Percentiles rank a stretch among this genome's conserved stretches.
phyloP scores from a whole-genome alignment of 1,140 invertebrate species.

The Rhagoletis pomonella region DNA sequence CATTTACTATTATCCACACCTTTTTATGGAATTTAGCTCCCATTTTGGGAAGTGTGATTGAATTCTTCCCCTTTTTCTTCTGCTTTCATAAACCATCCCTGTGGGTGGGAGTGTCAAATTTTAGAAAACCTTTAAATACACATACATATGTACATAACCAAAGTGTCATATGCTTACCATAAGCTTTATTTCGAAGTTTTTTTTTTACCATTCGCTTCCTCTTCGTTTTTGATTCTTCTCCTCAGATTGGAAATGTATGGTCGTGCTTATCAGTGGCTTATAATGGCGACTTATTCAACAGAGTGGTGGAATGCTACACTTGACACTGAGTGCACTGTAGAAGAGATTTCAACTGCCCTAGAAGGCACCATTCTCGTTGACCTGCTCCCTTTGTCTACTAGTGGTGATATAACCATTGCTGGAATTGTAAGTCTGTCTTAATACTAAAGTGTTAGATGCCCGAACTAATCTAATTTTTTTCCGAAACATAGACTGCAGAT shows the following conservation, averaged over 20 bases:
- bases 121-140: no score
- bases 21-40: no score
- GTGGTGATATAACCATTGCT: slow-evolving; percentile 87
- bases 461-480: not conserved
- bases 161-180: not conserved
- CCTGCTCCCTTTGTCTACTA: slow-evolving; percentile 77
- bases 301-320: slow-evolving; percentile 84
- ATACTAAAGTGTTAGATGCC: not conserved
- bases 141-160: not conserved
- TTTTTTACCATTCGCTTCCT: no score
- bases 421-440: slow-evolving; percentile 85
- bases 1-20: no score
- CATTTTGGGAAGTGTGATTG: no score
- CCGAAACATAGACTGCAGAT: slow-evolving; percentile 83
- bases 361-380: slow-evolving; percentile 93
- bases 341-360: slow-evolving; percentile 87
- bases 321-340: slow-evolving; percentile 81
- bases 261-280: slow-evolving; percentile 96
- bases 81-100: no score
- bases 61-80: no score
- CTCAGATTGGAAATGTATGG: slow-evolving; percentile 89
- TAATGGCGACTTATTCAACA: slow-evolving; percentile 90
- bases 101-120: no score
- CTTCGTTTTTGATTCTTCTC: not conserved
- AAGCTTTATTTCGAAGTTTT: not conserved